phyloP scores from a whole-genome alignment of 2,888 invertebrate species.

The Ophioninae sp. region DNA sequence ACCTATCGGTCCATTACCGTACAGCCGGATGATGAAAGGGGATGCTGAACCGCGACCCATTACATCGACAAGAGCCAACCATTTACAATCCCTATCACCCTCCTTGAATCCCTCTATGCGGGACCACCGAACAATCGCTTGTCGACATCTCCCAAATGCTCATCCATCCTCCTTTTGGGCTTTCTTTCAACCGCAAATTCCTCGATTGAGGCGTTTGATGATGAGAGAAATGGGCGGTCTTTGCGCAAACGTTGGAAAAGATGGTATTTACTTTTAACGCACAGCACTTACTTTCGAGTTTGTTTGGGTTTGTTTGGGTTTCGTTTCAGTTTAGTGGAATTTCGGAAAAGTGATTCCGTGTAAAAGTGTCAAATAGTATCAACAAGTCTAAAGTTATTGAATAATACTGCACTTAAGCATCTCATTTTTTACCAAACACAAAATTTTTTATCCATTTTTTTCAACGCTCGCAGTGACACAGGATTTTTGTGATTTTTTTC shows the following conservation, averaged over 20 bases:
- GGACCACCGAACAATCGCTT: conserved; percentile 26
- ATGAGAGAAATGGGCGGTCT: conserved; percentile 5
- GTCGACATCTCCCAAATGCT: conserved; percentile 26
- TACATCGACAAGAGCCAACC: conserved; percentile 57
- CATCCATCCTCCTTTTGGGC: background rate
- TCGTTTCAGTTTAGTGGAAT: no score
- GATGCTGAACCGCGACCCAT: conserved; percentile 60
- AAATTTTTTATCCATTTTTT: no score
- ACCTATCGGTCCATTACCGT: conserved; percentile 64
- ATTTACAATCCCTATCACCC: conserved; percentile 49
- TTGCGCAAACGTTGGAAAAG: background rate
- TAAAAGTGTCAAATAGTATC: no score
- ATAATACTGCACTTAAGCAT: no score
- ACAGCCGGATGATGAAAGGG: conserved; percentile 63
- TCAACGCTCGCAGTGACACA: no score
- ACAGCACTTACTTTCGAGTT: no score
- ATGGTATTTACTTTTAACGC: background rate
- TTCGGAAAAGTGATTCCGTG: no score
- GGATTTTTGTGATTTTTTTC: no score
- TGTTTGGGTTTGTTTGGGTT: no score
- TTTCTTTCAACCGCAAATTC: conserved; percentile 17
- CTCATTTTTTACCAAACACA: no score
- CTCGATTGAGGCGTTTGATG: conserved; percentile 2
- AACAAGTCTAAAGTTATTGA: no score
- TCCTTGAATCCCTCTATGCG: conserved; percentile 40